Evolutionary conservation across 2,888 invertebrate genomes (phyloP).

Genomic region (Hirtodrosophila trivittata): DNA sequence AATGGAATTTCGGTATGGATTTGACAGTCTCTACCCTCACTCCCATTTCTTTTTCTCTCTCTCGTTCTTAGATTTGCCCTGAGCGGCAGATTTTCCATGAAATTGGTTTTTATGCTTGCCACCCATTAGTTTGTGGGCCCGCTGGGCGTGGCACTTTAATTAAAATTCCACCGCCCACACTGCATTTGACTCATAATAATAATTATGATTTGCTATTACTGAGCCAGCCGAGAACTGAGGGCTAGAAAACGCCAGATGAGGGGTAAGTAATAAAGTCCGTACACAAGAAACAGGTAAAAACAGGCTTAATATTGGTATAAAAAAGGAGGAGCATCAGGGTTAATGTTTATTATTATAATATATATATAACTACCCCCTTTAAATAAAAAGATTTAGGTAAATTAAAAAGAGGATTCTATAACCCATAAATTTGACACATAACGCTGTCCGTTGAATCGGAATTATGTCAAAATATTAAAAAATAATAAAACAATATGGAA

Average conservation of each 20-base stretch:
- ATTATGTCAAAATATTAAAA: too few species aligned
- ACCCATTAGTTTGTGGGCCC: constrained; percentile 40
- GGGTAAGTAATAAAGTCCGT: not conserved
- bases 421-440: too few species aligned
- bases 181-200: constrained; percentile 57
- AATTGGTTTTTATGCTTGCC: constrained; percentile 37
- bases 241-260: not conserved
- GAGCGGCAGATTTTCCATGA: constrained; percentile 20
- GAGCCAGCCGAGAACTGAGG: not conserved
- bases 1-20: constrained; percentile 42
- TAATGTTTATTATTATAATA: too few species aligned
- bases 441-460: too few species aligned
- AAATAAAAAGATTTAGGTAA: too few species aligned
- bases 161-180: constrained; percentile 52
- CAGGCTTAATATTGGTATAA: too few species aligned
- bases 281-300: too few species aligned
- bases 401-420: too few species aligned
- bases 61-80: not conserved
- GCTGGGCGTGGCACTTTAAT: constrained; percentile 70
- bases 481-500: too few species aligned
- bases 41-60: not conserved
- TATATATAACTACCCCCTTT: too few species aligned
- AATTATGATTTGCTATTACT: constrained; percentile 48
- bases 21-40: constrained; percentile 41
- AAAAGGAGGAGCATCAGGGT: too few species aligned